Evolutionary conservation across 2,113 vertebrate species (phyloP).

Genomic region (Trichechus manatus): DNA sequence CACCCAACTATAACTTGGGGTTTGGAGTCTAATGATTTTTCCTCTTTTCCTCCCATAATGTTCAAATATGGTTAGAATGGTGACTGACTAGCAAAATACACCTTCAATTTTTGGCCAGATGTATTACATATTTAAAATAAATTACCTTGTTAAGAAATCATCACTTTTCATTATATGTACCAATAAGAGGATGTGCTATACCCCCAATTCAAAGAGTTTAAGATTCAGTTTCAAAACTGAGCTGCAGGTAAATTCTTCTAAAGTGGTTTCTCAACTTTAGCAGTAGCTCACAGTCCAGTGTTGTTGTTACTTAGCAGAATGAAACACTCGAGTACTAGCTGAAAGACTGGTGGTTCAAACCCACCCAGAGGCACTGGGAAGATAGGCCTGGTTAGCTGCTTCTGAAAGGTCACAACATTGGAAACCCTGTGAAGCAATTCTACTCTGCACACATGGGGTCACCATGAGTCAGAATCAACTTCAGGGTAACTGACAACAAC

Average conservation of each 20-base stretch:
- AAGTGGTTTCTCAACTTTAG: not conserved
- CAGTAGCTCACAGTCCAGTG: not conserved
- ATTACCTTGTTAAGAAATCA: not conserved
- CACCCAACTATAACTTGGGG: not conserved
- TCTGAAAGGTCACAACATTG: no score
- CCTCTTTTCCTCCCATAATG: not conserved
- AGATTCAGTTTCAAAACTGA: not conserved
- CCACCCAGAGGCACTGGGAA: no score
- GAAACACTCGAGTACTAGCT: no score
- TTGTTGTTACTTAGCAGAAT: no score
- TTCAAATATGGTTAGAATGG: constrained; percentile 8
- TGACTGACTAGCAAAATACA: not conserved
- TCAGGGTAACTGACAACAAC: no score
- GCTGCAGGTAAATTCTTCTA: not conserved
- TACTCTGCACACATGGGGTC: no score
- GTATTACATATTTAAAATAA: not conserved
- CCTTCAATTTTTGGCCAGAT: not conserved
- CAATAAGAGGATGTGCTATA: not conserved
- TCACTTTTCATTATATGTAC: not conserved
- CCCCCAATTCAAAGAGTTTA: constrained; percentile 15
- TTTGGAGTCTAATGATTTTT: not conserved
- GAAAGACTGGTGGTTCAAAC: no score
- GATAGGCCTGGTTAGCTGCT: no score
- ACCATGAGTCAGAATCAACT: no score
- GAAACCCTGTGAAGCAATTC: no score